Base-by-base conservation (phyloP, 1,140 invertebrate genomes). In the Drosophila orena region DNA sequence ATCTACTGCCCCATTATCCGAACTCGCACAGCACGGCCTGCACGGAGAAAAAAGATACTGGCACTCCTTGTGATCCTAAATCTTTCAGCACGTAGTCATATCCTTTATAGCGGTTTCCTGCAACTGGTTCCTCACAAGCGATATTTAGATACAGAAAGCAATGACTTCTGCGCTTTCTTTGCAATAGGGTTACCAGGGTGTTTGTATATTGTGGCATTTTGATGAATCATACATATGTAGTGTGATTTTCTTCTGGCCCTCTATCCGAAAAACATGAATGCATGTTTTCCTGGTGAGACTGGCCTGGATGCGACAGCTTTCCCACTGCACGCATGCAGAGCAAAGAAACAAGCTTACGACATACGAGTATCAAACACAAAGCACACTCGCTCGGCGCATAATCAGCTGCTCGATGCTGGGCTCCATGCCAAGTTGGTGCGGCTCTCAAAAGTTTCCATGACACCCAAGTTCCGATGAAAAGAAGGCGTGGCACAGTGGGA, bases 281-380 rank as follows among this genome's bases (percentile, higher is more conserved):
- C 30, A 8, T 10, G 30, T 15, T 22, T 58, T 22, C 3, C 14
- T 4, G 2, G 53, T 42, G 10, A 42, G 3, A 35, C 30, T 14
- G n/a, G n/a, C 12, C 47, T 50, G 47, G 22, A 6, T 14, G 22
- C 47, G 47, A 17, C 47, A 61, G 4, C 27, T 57, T 44, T n/a
- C 20, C 17, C n/a, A 53, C 37, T 50, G 74, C 44, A 60, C 38
- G 20, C 43, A 56, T 53, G 55, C 50, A 12, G 38, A 37, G 27
- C 61, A 57, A 60, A 30, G 22, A 75, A 75, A 55, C 55, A 27
- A 44, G 74, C 74, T 77, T 77, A 57, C 53, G 56, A 69, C 74
- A 61, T 69, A n/a, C n/a, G n/a, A n/a, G n/a, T n/a, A 77, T 61
- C 65, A 69, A 77, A 42, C 56, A 61, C 52, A 77, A 60, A 50